Evolutionary conservation across 2,888 invertebrate genomes (phyloP), one percentile per base, ranked within the genome.

Genomic region (Laspeyria flexula): DNA sequence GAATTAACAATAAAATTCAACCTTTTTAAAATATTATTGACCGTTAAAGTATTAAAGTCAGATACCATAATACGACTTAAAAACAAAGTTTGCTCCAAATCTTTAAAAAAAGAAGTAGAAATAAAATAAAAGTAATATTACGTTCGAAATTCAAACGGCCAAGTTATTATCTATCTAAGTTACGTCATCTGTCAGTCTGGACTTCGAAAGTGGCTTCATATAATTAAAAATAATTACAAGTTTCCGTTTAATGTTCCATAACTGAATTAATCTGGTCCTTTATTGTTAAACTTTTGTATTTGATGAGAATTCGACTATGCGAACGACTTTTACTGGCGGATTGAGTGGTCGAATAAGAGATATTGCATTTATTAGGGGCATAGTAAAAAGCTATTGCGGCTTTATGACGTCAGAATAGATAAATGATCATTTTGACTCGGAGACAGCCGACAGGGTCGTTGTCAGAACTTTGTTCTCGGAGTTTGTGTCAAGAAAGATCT

Each of bases 261-360:
- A 62, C 55, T 48, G 50, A 55, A 55, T 65, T 54, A 63, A 58
- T 62, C 16, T 18, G 11, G 13, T n/a, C 43, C 37, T 61, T 71
- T 63, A 71, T 57, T 63, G 57, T 44, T 21, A 51, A 72, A 72
- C 44, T 72, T 69, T 55, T 48, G 45, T 45, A 38, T 63, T 55
- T 58, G 46, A 63, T 43, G 34, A 10, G 40, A 55, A 45, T 56
- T 48, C 29, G 25, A 57, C 27, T 44, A 34, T 31, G 43, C 23
- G 39, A 43, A 48, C 37, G 53, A 57, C 31, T 50, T 54, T 65
- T 58, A 66, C 51, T 40, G 34, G 9, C n/a, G 15, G 46, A 39
- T 44, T 40, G 48, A 65, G 50, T 41, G n/a, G 30, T 31, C 31
- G 41, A 27, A 37, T 29, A 30, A 37, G 10, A 41, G 44, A 61